Percentiles rank a stretch among this genome's conserved stretches.
These are phyloP conservation scores for Cliona cf. orientalis DNA, from an alignment of 37 sponge, comb jelly and placozoan species.

Conservation along the genomic window DNA sequence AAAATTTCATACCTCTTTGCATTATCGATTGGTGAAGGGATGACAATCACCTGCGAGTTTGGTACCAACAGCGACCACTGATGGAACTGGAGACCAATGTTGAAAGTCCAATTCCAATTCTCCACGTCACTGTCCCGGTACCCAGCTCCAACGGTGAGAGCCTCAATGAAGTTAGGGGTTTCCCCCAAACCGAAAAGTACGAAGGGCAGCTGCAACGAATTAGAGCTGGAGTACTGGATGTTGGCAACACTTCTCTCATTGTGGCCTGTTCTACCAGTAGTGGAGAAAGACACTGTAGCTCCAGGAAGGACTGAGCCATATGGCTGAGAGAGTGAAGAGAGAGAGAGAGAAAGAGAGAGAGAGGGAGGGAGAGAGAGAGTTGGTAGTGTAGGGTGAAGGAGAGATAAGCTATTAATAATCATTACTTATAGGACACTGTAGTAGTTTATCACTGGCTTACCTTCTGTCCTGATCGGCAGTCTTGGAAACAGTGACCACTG, in stretches of 20 bases:
- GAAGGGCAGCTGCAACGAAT: conserved; percentile 59
- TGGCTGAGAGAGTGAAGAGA: conserved; percentile 27
- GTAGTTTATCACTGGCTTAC: too few relatives aligned
- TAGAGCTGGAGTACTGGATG: not conserved
- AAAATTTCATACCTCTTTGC: conserved; percentile 53
- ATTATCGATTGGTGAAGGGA: conserved; percentile 29
- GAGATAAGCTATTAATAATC: not conserved
- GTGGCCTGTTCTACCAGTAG: conserved; percentile 54
- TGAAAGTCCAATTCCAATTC: too few relatives aligned
- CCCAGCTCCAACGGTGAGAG: conserved; percentile 39
- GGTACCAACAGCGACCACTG: conserved; percentile 51
- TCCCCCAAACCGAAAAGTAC: conserved; percentile 71
- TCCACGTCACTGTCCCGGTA: not conserved
- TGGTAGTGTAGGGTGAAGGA: too few relatives aligned
- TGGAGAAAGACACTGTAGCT: conserved; percentile 41
- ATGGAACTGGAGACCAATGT: not conserved
- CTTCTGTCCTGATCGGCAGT: too few relatives aligned
- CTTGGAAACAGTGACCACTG: too few relatives aligned
- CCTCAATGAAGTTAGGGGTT: conserved; percentile 73
- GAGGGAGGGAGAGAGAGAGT: too few relatives aligned
- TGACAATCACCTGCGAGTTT: conserved; percentile 70
- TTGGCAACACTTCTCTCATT: conserved; percentile 17
- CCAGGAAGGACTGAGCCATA: conserved; percentile 59
- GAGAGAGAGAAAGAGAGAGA: conserved; percentile 15
- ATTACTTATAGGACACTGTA: too few relatives aligned